phyloP scores from a whole-genome alignment of 2,113 vertebrate genomes.

The Gulo gulo region DNA sequence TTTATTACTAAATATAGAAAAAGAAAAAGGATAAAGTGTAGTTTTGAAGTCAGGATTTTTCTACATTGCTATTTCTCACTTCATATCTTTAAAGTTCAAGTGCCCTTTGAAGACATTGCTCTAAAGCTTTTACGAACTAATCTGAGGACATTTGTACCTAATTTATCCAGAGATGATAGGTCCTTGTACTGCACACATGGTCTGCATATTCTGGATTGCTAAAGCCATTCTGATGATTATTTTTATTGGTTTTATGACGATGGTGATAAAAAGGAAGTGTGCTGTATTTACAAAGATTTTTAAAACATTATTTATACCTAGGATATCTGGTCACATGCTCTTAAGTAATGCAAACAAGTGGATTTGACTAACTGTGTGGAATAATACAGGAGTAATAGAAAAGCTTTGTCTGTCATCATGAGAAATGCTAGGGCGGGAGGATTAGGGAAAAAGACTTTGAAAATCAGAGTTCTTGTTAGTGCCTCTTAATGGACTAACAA shows the following conservation, averaged over 20 bases:
- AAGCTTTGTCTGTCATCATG: slow-evolving; percentile 67
- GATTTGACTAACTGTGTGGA: slow-evolving; percentile 5
- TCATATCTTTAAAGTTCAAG: slow-evolving; percentile 30
- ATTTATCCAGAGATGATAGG: slow-evolving; percentile 46
- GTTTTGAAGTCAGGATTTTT: slow-evolving; percentile 54
- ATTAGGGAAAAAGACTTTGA: slow-evolving; percentile 73
- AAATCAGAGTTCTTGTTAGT: slow-evolving; percentile 78
- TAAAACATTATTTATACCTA: not conserved
- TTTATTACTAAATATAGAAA: not conserved
- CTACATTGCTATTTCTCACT: slow-evolving; percentile 11
- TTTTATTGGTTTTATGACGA: slow-evolving; percentile 64
- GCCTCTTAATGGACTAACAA: slow-evolving; percentile 76
- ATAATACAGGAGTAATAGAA: slow-evolving; percentile 52
- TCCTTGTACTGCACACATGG: slow-evolving; percentile 28
- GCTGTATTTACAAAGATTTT: slow-evolving; percentile 18
- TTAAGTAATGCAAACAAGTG: not conserved
- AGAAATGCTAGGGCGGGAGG: slow-evolving; percentile 66
- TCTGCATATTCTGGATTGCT: slow-evolving; percentile 38
- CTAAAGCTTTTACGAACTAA: slow-evolving; percentile 17
- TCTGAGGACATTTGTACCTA: slow-evolving; percentile 51
- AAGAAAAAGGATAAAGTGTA: not conserved
- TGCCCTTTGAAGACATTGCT: slow-evolving; percentile 48
- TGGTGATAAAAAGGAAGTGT: not conserved
- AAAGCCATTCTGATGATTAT: slow-evolving; percentile 28
- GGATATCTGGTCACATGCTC: not conserved